phyloP scores from a whole-genome alignment of 2,113 vertebrate species.

The Microtus oregoni region DNA sequence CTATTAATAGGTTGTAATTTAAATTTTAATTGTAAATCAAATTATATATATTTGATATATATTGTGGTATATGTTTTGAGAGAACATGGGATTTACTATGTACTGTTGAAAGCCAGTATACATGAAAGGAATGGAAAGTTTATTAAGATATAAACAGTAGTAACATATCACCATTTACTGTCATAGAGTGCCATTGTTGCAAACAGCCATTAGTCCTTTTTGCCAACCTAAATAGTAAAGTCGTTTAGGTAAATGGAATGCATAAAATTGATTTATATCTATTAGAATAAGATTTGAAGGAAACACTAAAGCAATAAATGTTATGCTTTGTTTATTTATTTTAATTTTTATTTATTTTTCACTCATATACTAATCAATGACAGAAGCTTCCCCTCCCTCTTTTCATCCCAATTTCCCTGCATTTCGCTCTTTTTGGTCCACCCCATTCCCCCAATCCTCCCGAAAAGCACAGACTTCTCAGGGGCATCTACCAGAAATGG shows the following conservation, averaged over 20 bases:
- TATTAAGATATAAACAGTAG: constrained; percentile 31
- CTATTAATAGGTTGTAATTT: constrained; percentile 70
- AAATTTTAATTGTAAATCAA: not conserved
- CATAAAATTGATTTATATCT: constrained; percentile 36
- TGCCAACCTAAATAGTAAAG: constrained; percentile 34
- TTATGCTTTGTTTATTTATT: not conserved
- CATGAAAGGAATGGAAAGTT: constrained; percentile 33
- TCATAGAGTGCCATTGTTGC: constrained; percentile 44
- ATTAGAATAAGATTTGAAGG: not conserved
- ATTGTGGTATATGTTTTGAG: constrained; percentile 49
- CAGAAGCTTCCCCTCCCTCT: not conserved
- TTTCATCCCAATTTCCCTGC: not conserved
- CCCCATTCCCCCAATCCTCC: not conserved
- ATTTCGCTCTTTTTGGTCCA: not conserved
- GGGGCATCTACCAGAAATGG: not conserved
- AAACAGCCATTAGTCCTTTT: constrained; percentile 11
- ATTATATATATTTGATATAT: not conserved
- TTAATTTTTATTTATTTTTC: not conserved
- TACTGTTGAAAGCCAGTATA: constrained; percentile 42
- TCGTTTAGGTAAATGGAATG: not conserved
- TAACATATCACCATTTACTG: constrained; percentile 11
- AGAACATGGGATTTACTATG: constrained; percentile 71
- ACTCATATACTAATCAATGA: not conserved
- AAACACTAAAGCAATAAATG: constrained; percentile 10
- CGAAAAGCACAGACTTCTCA: not conserved